Base-by-base conservation (phyloP, 2,797 vertebrate genomes). In the Mareca strepera region DNA sequence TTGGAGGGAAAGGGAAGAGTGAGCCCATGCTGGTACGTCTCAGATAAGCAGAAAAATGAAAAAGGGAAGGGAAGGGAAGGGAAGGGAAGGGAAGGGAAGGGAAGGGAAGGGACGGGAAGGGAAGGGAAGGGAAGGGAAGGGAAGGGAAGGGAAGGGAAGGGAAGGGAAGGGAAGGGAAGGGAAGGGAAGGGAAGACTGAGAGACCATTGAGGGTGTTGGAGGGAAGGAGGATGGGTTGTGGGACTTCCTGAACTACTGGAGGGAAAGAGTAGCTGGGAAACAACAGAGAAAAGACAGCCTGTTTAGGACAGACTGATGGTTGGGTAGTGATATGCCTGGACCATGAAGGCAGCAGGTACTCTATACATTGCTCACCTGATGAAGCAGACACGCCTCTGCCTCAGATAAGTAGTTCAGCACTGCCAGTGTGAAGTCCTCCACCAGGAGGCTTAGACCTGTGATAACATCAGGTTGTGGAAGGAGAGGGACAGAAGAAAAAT, bases 41-140 rank as follows among this genome's bases (percentile, higher is more conserved):
- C 25, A 33, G 50, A 16, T 41, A 59, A 59, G 53, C 37, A 78
- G n/a, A 11, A 67, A 80, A 91, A 81, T 20, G 28, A 15, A 5
- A 5, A 12, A 9, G 41, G 9, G 10, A 1, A 1, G 13, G 5
- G 37, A 37, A n/a, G 6, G 13, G 22, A 13, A 23, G 18, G 11
- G n/a, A 18, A 20, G 44, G 11, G 6, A n/a, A 5, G 12, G 5
- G n/a, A 37, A n/a, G 6, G 13, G 22, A 13, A 23, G 18, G 11
- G n/a, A 18, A 20, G 44, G 11, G 6, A n/a, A 5, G 33, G 6
- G 22, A 18, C 18, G 6, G 13, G 28, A 13, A 23, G 17, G 13
- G 37, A 23, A 25, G 44, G 11, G 6, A 31, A 5, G 33, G 6
- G 33, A 50, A 39, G 12, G 37, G 37, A 35, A 35, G 35, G 35